Percentiles rank a stretch among this genome's conserved stretches.
These are phyloP conservation scores for Drosophila mimetica DNA, from an alignment of 2,888 invertebrate species.

Conservation along the genomic window DNA sequence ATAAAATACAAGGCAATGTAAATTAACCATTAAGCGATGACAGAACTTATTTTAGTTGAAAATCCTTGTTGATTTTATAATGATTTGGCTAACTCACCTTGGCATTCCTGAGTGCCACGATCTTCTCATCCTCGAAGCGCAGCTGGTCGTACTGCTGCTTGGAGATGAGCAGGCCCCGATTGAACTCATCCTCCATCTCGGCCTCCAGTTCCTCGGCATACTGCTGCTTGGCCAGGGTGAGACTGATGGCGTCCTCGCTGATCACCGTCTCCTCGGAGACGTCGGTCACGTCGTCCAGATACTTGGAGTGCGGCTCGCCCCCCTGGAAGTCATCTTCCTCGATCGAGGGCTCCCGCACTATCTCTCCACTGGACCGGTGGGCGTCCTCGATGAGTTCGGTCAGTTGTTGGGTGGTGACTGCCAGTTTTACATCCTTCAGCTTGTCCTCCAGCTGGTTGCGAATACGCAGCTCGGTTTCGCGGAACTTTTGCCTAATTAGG, in stretches of 20 bases:
- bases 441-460: conserved; percentile 74
- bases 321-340: conserved; percentile 50
- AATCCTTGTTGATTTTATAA: no score
- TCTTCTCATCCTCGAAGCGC: conserved; percentile 86
- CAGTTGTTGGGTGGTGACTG: conserved; percentile 12
- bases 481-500: conserved; percentile 79
- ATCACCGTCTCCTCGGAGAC: conserved; percentile 65
- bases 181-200: conserved; percentile 79
- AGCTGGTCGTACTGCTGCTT: conserved; percentile 86
- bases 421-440: conserved; percentile 45
- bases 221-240: conserved; percentile 72
- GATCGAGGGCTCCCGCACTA: conserved; percentile 42
- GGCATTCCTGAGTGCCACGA: conserved; percentile 85
- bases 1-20: no score
- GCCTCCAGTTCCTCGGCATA: conserved; percentile 73
- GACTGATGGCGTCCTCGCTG: conserved; percentile 70
- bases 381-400: conserved; percentile 52
- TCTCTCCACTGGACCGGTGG: conserved; percentile 38
- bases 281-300: conserved; percentile 77
- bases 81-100: conserved; percentile 85
- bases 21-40: no score
- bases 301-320: conserved; percentile 50
- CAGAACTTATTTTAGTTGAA: no score
- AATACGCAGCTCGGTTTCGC: conserved; percentile 79
- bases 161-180: conserved; percentile 85